phyloP scores from a whole-genome alignment of 2,113 vertebrate genomes.

The Gadus chalcogrammus region DNA sequence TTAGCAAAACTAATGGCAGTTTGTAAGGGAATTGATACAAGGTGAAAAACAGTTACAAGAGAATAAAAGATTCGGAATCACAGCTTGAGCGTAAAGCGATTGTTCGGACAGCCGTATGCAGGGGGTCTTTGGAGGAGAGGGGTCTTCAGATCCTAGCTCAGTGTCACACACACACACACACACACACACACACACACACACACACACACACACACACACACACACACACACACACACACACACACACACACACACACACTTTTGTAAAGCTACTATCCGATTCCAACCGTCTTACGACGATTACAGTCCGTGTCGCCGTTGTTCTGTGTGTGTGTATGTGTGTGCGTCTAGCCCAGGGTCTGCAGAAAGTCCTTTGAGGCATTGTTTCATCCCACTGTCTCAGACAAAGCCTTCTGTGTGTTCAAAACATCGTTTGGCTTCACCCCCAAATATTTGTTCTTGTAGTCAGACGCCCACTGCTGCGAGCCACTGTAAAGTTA shows the following conservation, averaged over 20 bases:
- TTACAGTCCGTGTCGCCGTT: conserved; percentile 18
- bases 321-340: conserved; percentile 19
- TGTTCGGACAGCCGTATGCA: background rate
- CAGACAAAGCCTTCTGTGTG: conserved; percentile 64
- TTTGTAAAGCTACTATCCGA: background rate
- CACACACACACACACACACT: too few relatives aligned
- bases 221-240: background rate
- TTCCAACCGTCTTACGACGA: background rate
- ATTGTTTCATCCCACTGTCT: conserved; percentile 55
- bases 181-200: too few relatives aligned
- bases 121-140: background rate
- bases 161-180: conserved; percentile 14
- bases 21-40: background rate
- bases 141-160: conserved; percentile 1
- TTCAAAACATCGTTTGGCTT: conserved; percentile 56
- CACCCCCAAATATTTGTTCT: conserved; percentile 66
- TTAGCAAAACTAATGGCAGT: too few relatives aligned
- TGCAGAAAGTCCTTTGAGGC: conserved; percentile 29
- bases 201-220: conserved; percentile 1
- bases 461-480: conserved; percentile 55
- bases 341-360: conserved; percentile 27
- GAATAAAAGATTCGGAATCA: background rate
- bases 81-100: background rate
- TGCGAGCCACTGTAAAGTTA: conserved; percentile 17
- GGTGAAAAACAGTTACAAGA: background rate